Base-by-base conservation (phyloP, 2,113 vertebrate species). In the Pavo muticus region DNA sequence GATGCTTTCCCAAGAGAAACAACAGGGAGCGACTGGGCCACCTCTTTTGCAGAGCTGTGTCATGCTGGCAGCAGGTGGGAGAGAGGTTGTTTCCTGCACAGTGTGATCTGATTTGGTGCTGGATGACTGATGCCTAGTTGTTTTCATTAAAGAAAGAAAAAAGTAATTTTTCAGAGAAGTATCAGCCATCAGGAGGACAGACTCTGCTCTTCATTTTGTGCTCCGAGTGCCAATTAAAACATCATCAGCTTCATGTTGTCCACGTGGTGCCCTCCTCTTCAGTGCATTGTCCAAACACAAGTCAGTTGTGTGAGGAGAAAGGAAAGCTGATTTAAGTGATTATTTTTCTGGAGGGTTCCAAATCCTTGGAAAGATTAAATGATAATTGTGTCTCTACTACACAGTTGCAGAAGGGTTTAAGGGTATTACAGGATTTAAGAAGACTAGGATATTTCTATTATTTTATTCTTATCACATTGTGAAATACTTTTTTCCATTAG, bases 401-500 rank as follows among this genome's bases (percentile, higher is more conserved):
- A 54, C 42, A 14, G 56, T 9, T 87, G 27, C 48, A 84, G 67
- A 78, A 72, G 8, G 27, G 8, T 56, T 89, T 90, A 86, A 77
- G 47, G 64, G 64, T 60, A 90, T 88, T 91, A 47, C 19, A 65
- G 57, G 75, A 6, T 68, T 94, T 91, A 93, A 80, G 14, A 60
- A 79, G 35, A 5, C 45, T 70, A 8, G 74, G 56, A 47, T 77
- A 84, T 77, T 93, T 87, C 40, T 80, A 14, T 63, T 65, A 63
- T 69, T 93, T 97, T 91, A 60, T 86, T 92, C 61, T 93, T 91
- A 74, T 94, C 74, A 39, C 21, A 17, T 54, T 45, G 39, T 60
- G 70, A 78, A 90, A 86, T 68, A 42, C 56, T 63, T 92, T 59
- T 92, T 86, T 84, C 56, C n/a, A 23, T 84, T 74, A 77, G 60